Percentiles rank a stretch among this genome's conserved stretches.
These are phyloP conservation scores for Falco novaeseelandiae DNA, from an alignment of 2,797 vertebrate species.

Conservation along the genomic window DNA sequence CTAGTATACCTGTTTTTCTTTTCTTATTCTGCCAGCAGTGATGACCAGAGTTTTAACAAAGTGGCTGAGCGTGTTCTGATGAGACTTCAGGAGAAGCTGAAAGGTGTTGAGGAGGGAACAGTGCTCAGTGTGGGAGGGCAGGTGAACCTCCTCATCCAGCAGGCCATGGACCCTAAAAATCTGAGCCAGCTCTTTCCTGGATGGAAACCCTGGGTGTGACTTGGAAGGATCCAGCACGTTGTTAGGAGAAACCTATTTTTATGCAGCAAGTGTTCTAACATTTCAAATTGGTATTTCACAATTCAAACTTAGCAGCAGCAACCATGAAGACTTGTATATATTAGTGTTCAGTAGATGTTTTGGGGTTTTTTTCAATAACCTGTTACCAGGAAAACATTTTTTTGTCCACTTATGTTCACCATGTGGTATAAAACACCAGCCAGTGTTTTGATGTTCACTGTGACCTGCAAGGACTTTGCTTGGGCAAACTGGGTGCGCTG, in stretches of 20 bases:
- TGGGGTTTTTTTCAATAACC: background rate
- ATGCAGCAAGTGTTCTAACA: background rate
- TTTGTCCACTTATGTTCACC: background rate
- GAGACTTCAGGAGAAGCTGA: constrained; percentile 96
- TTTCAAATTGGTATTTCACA: background rate
- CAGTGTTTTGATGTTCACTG: background rate
- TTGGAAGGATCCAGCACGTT: background rate
- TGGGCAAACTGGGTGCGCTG: background rate
- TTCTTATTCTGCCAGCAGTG: constrained; percentile 69
- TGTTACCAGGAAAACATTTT: background rate
- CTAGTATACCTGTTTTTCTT: background rate
- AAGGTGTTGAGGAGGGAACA: constrained; percentile 93
- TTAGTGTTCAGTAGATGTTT: background rate
- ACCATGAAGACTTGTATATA: background rate
- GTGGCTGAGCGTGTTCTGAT: constrained; percentile 96
- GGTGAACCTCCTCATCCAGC: constrained; percentile 97
- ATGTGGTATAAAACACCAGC: background rate
- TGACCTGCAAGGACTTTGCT: background rate
- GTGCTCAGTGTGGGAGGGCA: constrained; percentile 94
- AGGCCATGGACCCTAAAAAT: constrained; percentile 96
- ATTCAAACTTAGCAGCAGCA: background rate
- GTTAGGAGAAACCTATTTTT: background rate
- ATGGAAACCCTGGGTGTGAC: constrained; percentile 95
- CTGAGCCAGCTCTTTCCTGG: constrained; percentile 91
- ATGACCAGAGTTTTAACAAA: constrained; percentile 93